Base-by-base conservation (phyloP, 2,113 vertebrate genomes). In the Notarius quadriscutis region DNA sequence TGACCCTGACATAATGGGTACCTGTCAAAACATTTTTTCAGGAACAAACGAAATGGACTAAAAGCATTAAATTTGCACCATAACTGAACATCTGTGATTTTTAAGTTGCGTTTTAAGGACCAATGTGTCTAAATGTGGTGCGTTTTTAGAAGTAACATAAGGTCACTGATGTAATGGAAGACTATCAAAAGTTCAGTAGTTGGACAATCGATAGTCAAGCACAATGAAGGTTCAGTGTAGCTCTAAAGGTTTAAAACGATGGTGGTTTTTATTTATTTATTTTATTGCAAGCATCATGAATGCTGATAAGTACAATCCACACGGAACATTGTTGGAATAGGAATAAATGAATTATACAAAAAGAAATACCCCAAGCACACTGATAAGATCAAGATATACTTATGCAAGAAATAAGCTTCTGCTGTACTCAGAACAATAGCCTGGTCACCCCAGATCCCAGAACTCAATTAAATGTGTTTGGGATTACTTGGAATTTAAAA, bases 381-480 rank as follows among this genome's bases (percentile, higher is more conserved):
- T 53, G 48, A 77, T 51, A 77, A 51, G 74, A 77, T 25, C 48
- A 77, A 77, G 34, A 48, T 6, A 0, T 12, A 77, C 22, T 51
- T 22, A 74, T 74, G 30, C 48, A 48, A 74, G 34, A 48, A 74
- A 74, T 74, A 74, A 20, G 34, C 71, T 74, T 48, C 34, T 50
- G 22, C 74, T 51, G 1, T n/a, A 25, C 20, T 77, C 48, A 51
- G 74, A 77, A 77, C 41, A 77, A 77, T n/a, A 51, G 20, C 74
- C 9, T 77, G 20, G 74, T 77, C 74, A 51, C 48, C 22, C 41
- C 74, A 77, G 22, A 77, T 10, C 41, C 74, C 20, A 77, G 74
- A 77, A 48, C 74, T 77, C 48, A 51, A 77, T 77, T 77, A 25
- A 77, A 77, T 77, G 48, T 77, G 48, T 77, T 77, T 2, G 74